Evolutionary conservation across 1,140 invertebrate species (phyloP).

Genomic region (Lordiphosa mommai): DNA sequence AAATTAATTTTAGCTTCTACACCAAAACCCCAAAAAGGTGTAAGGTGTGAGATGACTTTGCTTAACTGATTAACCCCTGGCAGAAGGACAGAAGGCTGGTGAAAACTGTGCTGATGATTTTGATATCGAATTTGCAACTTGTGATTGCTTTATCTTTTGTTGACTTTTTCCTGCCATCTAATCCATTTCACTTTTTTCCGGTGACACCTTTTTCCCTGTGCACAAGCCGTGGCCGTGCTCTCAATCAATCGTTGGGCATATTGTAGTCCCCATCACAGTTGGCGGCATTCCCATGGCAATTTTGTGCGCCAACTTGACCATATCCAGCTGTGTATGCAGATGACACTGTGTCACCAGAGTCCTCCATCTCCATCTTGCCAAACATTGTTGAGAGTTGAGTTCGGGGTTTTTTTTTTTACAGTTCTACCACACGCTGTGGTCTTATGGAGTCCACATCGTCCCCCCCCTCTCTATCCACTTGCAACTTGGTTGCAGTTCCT

Average conservation of each 20-base stretch:
- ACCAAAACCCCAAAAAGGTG: constrained; percentile 1
- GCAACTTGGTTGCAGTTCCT: too few species aligned
- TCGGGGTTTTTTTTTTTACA: neutral
- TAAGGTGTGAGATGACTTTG: neutral
- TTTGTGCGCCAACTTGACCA: constrained; percentile 65
- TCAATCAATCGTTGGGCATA: constrained; percentile 23
- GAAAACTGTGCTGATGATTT: neutral
- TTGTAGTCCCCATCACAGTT: constrained; percentile 40
- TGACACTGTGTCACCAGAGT: constrained; percentile 45
- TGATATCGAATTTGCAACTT: neutral
- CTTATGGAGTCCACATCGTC: constrained; percentile 33
- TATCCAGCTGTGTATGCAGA: constrained; percentile 69
- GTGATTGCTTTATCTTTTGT: constrained; percentile 5
- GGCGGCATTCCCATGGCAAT: constrained; percentile 36
- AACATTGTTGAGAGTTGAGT: constrained; percentile 19
- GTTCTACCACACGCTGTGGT: constrained; percentile 37
- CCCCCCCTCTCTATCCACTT: constrained; percentile 9
- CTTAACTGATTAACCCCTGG: neutral
- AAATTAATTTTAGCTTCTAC: constrained; percentile 5
- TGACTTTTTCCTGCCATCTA: constrained; percentile 40
- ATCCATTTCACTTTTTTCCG: constrained; percentile 24
- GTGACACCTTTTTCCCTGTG: neutral
- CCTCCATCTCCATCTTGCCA: constrained; percentile 9
- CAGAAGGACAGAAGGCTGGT: neutral
- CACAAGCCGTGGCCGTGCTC: too few species aligned